Conservation (phyloP, 2,888 invertebrate genomes). For the Phaonia tiefii region DNA sequence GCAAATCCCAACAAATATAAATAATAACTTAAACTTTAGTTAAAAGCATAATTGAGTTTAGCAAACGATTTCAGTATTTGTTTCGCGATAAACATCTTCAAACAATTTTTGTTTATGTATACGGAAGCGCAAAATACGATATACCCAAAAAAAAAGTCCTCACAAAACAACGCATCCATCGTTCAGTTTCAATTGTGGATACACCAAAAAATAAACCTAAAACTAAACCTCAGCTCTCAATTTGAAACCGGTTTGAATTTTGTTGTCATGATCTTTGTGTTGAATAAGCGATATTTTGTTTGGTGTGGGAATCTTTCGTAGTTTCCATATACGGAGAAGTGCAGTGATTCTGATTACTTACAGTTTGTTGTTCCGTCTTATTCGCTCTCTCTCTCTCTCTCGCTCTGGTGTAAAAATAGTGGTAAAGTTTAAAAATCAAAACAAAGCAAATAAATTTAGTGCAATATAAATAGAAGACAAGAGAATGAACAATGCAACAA, state of each 20-base stretch:
- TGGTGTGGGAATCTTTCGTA: conserved; percentile 27
- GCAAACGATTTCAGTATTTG: conserved; percentile 32
- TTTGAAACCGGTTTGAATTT: conserved; percentile 66
- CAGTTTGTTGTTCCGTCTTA: no score
- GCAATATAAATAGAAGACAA: conserved; percentile 46
- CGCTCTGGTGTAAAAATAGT: conserved; percentile 51
- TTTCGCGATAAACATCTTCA: conserved; percentile 63
- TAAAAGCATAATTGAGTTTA: conserved; percentile 37
- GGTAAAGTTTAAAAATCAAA: conserved; percentile 60
- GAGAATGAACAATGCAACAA: conserved; percentile 36
- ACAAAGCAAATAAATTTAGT: conserved; percentile 61
- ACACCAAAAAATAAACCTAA: conserved; percentile 52
- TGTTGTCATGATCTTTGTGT: conserved; percentile 51
- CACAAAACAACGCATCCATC: conserved; percentile 52
- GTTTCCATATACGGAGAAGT: conserved; percentile 18
- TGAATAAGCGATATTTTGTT: conserved; percentile 56
- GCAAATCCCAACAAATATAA: conserved; percentile 30
- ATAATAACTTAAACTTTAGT: conserved; percentile 32
- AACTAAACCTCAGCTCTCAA: conserved; percentile 54
- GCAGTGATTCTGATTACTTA: conserved; percentile 52
- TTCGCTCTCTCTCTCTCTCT: conserved; percentile 21
- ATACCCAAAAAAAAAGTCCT: conserved; percentile 36
- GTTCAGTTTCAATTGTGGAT: conserved; percentile 52
- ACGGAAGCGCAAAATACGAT: conserved; percentile 60
- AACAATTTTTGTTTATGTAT: conserved; percentile 48